These are phyloP conservation scores for Agriopis marginaria DNA, from an alignment of 2,888 invertebrate genomes.

Conservation along the genomic window DNA sequence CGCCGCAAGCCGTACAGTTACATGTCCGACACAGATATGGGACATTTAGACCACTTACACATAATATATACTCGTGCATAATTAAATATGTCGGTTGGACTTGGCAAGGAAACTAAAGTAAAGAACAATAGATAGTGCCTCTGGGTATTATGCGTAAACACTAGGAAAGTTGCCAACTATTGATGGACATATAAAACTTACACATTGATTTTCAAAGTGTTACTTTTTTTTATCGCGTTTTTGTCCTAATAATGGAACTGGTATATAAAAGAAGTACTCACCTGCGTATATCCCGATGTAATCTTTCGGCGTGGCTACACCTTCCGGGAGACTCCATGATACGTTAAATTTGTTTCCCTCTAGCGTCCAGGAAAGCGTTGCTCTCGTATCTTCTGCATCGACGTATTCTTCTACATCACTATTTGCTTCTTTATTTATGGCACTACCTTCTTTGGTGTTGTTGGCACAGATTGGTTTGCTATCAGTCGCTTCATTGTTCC, in stretches of 20 bases:
- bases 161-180: conserved; percentile 10
- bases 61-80: conserved; percentile 10
- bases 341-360: conserved; percentile 73
- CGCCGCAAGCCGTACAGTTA: conserved; percentile 56
- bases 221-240: no score
- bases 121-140: conserved; percentile 3
- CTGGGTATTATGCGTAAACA: conserved; percentile 7
- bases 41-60: conserved; percentile 9
- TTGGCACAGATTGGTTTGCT: conserved; percentile 66
- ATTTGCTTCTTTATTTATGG: conserved; percentile 55
- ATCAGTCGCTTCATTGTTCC: conserved; percentile 10
- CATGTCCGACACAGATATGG: conserved; percentile 33
- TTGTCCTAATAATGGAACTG: not conserved
- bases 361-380: conserved; percentile 70
- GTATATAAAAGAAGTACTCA: conserved; percentile 62
- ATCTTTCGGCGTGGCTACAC: conserved; percentile 69
- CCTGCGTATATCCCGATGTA: conserved; percentile 86
- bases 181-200: not conserved
- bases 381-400: conserved; percentile 45
- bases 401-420: conserved; percentile 39
- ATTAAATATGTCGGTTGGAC: conserved; percentile 5
- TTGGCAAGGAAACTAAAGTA: conserved; percentile 14
- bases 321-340: conserved; percentile 81
- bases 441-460: conserved; percentile 61
- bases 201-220: no score